Evolutionary conservation across 2,888 invertebrate species (phyloP).

Genomic region (Petrophora chlorosata): DNA sequence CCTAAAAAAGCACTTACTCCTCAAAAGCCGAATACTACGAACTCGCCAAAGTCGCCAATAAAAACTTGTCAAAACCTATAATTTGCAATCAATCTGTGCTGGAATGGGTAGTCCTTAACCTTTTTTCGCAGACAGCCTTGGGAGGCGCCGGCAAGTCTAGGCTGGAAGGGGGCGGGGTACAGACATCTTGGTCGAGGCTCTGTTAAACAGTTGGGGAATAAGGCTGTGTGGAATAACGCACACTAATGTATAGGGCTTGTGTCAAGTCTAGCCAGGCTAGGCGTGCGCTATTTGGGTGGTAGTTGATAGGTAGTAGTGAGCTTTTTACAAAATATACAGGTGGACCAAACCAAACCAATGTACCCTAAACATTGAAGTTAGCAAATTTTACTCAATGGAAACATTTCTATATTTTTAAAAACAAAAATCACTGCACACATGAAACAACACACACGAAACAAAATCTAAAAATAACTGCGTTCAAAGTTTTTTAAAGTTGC

Average conservation of each 20-base stretch:
- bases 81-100: conserved; percentile 45
- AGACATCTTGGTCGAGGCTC: conserved; percentile 12
- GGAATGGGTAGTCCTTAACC: conserved; percentile 60
- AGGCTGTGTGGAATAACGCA: not conserved
- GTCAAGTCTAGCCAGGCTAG: not conserved
- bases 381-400: too few relatives aligned
- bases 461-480: too few relatives aligned
- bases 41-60: conserved; percentile 20
- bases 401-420: too few relatives aligned
- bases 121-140: conserved; percentile 70
- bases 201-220: not conserved
- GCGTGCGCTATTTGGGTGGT: not conserved
- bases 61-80: conserved; percentile 40
- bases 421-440: too few relatives aligned
- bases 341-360: too few relatives aligned
- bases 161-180: conserved; percentile 28
- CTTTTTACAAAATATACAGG: not conserved
- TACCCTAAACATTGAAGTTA: too few relatives aligned
- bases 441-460: too few relatives aligned
- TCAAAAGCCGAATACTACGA: conserved; percentile 11
- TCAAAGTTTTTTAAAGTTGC: too few relatives aligned
- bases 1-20: conserved; percentile 1
- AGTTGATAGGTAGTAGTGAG: not conserved
- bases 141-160: conserved; percentile 60
- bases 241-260: not conserved